Evolutionary conservation across 2,888 invertebrate species (phyloP).

Genomic region (Deilephila elpenor): DNA sequence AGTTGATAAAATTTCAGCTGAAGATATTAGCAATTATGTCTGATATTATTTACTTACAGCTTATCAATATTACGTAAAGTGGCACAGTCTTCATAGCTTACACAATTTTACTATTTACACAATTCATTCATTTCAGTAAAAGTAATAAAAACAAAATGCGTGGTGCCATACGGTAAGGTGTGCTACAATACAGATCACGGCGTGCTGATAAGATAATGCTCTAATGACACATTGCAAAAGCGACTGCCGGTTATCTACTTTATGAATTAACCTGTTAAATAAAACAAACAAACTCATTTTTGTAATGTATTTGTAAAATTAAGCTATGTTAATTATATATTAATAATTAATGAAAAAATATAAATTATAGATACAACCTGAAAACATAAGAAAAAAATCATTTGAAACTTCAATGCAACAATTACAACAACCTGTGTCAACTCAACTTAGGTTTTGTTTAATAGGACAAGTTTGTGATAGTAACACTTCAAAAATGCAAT

Average conservation of each 20-base stretch:
- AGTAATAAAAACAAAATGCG: constrained; percentile 50
- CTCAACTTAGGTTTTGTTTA: neutral
- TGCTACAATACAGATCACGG: constrained; percentile 59
- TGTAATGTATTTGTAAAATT: constrained; percentile 29
- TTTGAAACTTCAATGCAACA: no score
- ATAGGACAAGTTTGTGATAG: neutral
- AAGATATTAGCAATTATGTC: neutral
- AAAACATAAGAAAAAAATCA: neutral
- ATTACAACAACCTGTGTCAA: neutral
- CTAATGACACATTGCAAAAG: constrained; percentile 64
- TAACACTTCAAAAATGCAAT: neutral
- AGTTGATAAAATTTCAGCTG: neutral
- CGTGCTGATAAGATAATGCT: constrained; percentile 67
- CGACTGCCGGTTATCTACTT: constrained; percentile 29
- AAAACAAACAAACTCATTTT: constrained; percentile 14
- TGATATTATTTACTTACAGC: constrained; percentile 57
- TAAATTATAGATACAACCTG: constrained; percentile 1
- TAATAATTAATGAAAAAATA: neutral
- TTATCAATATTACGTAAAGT: constrained; percentile 46
- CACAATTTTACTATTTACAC: constrained; percentile 40
- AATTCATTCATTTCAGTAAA: constrained; percentile 40
- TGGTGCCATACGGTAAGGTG: constrained; percentile 50
- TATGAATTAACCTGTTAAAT: constrained; percentile 13
- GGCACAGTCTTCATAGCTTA: constrained; percentile 53
- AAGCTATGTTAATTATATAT: neutral